Conservation (phyloP, 1,140 invertebrate species). For the Trichonephila clavata region DNA sequence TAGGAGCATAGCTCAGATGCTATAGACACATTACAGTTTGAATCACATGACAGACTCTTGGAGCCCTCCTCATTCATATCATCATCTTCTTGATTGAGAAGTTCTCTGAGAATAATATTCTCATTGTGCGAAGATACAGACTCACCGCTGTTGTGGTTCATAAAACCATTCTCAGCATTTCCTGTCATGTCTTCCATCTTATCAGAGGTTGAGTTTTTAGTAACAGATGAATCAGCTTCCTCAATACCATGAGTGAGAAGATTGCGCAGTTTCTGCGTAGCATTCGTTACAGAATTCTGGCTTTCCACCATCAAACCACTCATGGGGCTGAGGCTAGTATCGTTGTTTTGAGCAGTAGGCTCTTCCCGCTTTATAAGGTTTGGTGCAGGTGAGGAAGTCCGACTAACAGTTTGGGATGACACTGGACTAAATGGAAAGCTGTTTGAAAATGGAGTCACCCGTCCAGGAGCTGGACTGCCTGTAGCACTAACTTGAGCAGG, state of each 20-base stretch:
- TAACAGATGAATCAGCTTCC: constrained; percentile 75
- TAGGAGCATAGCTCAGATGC: constrained; percentile 49
- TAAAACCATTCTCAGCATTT: constrained; percentile 61
- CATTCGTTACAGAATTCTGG: constrained; percentile 34
- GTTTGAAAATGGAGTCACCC: constrained; percentile 82
- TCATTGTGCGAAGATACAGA: constrained; percentile 49
- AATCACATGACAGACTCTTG: constrained; percentile 57
- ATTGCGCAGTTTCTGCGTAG: constrained; percentile 78
- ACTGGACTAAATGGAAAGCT: constrained; percentile 84
- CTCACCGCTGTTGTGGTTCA: not conserved
- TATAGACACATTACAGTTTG: constrained; percentile 45
- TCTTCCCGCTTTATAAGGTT: constrained; percentile 54
- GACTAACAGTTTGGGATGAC: constrained; percentile 76
- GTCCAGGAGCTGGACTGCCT: constrained; percentile 65
- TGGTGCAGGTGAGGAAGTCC: constrained; percentile 67
- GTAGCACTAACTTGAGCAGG: constrained; percentile 67
- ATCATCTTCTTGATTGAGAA: constrained; percentile 77
- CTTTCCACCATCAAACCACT: constrained; percentile 45
- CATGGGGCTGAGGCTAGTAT: constrained; percentile 52
- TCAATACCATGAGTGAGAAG: constrained; percentile 78
- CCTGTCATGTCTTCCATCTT: constrained; percentile 62
- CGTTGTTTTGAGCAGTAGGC: not conserved
- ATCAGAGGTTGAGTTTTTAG: constrained; percentile 48
- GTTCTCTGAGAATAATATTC: constrained; percentile 77
- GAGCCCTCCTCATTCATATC: constrained; percentile 53